Conservation (phyloP, 2,113 vertebrate species). For the Mungos mungo region DNA sequence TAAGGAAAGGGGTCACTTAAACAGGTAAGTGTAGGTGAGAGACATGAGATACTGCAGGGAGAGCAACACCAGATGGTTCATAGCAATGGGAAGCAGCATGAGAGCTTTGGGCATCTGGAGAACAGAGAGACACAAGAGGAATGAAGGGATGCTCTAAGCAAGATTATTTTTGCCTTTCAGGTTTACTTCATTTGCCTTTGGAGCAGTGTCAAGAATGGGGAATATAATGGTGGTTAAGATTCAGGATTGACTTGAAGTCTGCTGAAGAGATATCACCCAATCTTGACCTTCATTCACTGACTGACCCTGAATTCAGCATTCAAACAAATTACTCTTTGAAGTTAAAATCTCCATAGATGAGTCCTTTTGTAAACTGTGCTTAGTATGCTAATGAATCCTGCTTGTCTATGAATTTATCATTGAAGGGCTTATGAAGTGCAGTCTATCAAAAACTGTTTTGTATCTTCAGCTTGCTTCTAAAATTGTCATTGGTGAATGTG, state of each 20-base stretch:
- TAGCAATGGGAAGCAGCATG: neutral
- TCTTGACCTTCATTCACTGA: slow-evolving; percentile 52
- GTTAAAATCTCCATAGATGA: slow-evolving; percentile 39
- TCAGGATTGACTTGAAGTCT: slow-evolving; percentile 46
- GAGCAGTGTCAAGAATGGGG: neutral
- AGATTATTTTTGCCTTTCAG: neutral
- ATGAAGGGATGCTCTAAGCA: neutral
- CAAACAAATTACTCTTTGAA: slow-evolving; percentile 42
- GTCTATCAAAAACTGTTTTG: slow-evolving; percentile 48
- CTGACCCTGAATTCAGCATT: slow-evolving; percentile 39
- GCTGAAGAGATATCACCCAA: slow-evolving; percentile 18
- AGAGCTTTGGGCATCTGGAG: slow-evolving; percentile 12
- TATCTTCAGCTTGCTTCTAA: neutral
- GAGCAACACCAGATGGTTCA: slow-evolving; percentile 32
- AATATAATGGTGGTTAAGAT: neutral
- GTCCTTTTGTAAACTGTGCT: slow-evolving; percentile 2
- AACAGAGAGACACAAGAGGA: slow-evolving; percentile 31
- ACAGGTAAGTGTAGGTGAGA: slow-evolving; percentile 45
- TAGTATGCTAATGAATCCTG: slow-evolving; percentile 29
- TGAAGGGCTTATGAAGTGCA: neutral
- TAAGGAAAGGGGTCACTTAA: slow-evolving; percentile 42
- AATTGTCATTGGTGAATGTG: neutral
- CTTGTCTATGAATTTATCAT: slow-evolving; percentile 13
- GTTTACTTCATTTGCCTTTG: slow-evolving; percentile 35
- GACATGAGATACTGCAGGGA: neutral